phyloP scores from a whole-genome alignment of 2,888 invertebrate species.

The Cyclophora punctaria region DNA sequence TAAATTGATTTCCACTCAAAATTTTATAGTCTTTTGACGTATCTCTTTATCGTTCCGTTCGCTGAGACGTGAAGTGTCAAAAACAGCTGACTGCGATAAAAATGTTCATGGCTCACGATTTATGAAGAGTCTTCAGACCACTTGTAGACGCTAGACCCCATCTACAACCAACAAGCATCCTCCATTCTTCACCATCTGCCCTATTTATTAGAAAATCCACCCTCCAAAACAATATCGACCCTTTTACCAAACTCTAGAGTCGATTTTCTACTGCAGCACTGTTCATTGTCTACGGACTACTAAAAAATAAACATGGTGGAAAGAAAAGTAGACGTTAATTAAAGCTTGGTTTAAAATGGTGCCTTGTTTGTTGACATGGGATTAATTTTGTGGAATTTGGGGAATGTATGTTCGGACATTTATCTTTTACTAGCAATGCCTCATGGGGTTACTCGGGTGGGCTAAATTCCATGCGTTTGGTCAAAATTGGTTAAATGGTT shows the following conservation, averaged over 20 bases:
- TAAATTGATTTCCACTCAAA: too few species aligned
- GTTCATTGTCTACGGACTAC: constrained; percentile 20
- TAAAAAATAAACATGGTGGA: constrained; percentile 14
- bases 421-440: too few species aligned
- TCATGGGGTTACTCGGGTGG: too few species aligned
- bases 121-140: constrained; percentile 31
- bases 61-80: constrained; percentile 17
- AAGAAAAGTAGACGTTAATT: constrained; percentile 19
- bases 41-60: constrained; percentile 8
- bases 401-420: too few species aligned
- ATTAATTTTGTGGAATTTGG: too few species aligned
- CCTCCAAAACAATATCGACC: constrained; percentile 20
- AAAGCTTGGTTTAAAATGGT: constrained; percentile 2
- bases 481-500: too few species aligned
- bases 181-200: constrained; percentile 33
- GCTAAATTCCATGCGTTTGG: too few species aligned
- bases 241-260: constrained; percentile 15
- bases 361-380: too few species aligned
- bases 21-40: constrained; percentile 1
- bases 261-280: constrained; percentile 7
- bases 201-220: constrained; percentile 36
- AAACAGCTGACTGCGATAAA: constrained; percentile 25
- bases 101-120: constrained; percentile 40
- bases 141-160: constrained; percentile 16
- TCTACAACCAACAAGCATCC: constrained; percentile 20